Conservation (phyloP, 2,113 vertebrate species). For the Oncorhynchus nerka region DNA sequence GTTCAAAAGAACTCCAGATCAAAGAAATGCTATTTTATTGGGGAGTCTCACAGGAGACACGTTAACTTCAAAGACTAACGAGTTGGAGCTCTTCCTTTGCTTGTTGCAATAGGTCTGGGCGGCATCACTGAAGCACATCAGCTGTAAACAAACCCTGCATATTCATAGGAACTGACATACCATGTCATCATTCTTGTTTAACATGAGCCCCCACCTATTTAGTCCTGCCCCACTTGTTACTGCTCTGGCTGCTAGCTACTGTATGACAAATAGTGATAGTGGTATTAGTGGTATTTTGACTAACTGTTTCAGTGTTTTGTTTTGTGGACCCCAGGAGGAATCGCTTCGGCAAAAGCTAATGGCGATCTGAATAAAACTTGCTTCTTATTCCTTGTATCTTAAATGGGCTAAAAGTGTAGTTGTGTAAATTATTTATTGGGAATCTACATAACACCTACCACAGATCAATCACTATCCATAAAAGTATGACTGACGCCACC, state of each 20-base stretch:
- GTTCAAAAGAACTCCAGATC: slow-evolving; percentile 22
- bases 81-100: background rate
- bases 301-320: no score
- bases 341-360: no score
- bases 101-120: background rate
- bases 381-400: no score
- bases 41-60: background rate
- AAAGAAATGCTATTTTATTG: background rate
- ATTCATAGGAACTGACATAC: background rate
- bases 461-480: background rate
- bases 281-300: no score
- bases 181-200: background rate
- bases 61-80: slow-evolving; percentile 12
- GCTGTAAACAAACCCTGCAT: slow-evolving; percentile 6
- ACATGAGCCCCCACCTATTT: background rate
- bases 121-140: background rate
- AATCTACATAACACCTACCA: no score
- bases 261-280: no score
- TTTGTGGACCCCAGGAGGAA: no score
- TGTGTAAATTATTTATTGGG: no score
- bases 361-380: no score
- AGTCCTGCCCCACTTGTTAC: background rate
- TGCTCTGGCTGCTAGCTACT: background rate
- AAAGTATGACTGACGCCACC: background rate
- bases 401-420: no score